These are phyloP conservation scores for Colius striatus DNA, from an alignment of 2,113 vertebrate species.

Conservation along the genomic window DNA sequence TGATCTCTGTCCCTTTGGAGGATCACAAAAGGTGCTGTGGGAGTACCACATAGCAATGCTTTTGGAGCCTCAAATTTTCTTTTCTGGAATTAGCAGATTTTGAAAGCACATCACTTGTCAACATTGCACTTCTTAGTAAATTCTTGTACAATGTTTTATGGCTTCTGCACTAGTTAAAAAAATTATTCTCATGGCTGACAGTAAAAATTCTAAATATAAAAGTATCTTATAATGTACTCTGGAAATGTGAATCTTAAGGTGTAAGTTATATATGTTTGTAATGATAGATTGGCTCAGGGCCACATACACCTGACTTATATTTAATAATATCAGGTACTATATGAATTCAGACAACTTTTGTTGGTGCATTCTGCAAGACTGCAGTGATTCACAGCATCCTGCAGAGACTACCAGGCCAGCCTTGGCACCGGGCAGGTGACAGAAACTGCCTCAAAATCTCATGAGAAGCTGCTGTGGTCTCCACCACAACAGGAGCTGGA, in stretches of 20 bases:
- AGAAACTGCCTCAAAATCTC: neutral
- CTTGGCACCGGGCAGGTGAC: neutral
- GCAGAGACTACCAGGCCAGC: neutral
- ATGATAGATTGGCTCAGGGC: neutral
- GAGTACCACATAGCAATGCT: neutral
- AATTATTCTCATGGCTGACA: neutral
- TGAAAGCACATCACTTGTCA: rapidly evolving
- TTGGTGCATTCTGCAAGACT: neutral
- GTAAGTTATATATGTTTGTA: neutral
- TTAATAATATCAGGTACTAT: neutral
- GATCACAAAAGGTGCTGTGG: neutral
- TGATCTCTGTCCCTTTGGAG: neutral
- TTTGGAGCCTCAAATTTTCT: neutral
- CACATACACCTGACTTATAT: neutral
- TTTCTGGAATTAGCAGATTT: neutral
- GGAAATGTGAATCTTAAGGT: neutral
- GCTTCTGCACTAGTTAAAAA: neutral
- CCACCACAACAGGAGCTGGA: rapidly evolving
- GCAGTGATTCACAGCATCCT: neutral
- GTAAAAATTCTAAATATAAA: neutral
- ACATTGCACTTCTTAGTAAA: neutral
- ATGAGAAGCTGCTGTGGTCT: neutral
- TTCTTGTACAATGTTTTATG: neutral
- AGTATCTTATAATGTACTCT: neutral
- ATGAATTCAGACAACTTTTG: neutral